These are phyloP conservation scores for Willowsia nigromaculata DNA, from an alignment of 2,888 invertebrate genomes.

Conservation along the genomic window DNA sequence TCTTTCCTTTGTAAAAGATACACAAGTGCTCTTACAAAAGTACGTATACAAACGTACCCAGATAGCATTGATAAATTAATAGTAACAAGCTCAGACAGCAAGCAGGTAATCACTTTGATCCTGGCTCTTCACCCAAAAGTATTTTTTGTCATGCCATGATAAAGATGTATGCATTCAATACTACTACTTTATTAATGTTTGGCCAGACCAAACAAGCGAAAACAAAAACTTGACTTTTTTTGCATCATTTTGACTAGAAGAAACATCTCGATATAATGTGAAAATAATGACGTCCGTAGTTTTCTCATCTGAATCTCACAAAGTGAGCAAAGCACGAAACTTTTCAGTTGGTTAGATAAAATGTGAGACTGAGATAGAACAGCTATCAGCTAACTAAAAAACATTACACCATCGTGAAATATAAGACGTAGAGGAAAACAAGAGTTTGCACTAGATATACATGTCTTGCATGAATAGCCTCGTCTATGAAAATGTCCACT, in stretches of 20 bases:
- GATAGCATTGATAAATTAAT: not conserved
- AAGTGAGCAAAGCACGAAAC: not conserved
- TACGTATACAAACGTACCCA: not conserved
- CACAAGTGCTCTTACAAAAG: not conserved
- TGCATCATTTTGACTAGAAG: not conserved
- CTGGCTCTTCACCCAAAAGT: not conserved
- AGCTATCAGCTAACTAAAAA: constrained; percentile 1
- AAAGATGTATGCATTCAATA: not conserved
- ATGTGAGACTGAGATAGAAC: not conserved
- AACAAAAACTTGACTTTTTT: not conserved
- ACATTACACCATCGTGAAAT: not conserved
- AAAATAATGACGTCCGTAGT: constrained; percentile 14
- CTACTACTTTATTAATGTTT: not conserved
- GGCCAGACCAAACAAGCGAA: not conserved
- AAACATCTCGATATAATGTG: constrained; percentile 6
- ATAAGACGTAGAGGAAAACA: not conserved
- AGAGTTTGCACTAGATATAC: not conserved
- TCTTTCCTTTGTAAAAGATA: not conserved
- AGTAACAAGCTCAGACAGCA: not conserved
- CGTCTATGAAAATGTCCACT: too few relatives aligned
- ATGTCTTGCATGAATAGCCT: not conserved
- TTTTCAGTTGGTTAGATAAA: constrained; percentile 11
- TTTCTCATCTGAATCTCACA: not conserved
- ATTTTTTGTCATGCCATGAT: not conserved
- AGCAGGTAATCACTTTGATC: constrained; percentile 15